phyloP scores from a whole-genome alignment of 2,888 invertebrate genomes.

The Agelastica alni region DNA sequence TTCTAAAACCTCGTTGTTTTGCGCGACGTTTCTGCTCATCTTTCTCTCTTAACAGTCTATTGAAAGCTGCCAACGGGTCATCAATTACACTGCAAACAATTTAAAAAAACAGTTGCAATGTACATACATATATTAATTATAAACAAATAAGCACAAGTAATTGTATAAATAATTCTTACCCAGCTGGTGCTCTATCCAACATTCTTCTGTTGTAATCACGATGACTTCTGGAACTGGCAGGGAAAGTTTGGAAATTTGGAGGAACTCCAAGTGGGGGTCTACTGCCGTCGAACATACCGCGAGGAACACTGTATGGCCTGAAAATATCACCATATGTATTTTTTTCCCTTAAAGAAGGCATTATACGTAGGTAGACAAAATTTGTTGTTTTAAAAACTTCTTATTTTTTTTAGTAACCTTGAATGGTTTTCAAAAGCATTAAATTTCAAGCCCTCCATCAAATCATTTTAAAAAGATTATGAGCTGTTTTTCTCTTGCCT shows the following conservation, averaged over 20 bases:
- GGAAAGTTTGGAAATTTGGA: conserved; percentile 42
- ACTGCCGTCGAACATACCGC: conserved; percentile 51
- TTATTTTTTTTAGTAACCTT: too few species aligned
- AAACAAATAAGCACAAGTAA: neutral
- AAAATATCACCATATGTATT: conserved; percentile 29
- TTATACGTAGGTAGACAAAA: too few species aligned
- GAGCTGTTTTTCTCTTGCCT: too few species aligned
- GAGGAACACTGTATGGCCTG: conserved; percentile 48
- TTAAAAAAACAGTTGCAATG: neutral
- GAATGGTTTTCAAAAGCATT: too few species aligned
- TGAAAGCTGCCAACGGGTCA: conserved; percentile 85
- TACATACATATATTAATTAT: too few species aligned
- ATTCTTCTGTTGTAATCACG: conserved; percentile 51
- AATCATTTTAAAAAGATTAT: too few species aligned
- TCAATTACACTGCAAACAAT: conserved; percentile 70
- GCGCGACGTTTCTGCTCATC: conserved; percentile 70
- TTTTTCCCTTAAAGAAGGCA: too few species aligned
- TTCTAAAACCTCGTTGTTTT: conserved; percentile 65
- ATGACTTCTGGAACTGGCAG: conserved; percentile 42
- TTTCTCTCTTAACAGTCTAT: conserved; percentile 84
- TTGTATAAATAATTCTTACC: conserved; percentile 51
- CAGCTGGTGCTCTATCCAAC: conserved; percentile 56
- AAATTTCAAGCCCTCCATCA: too few species aligned
- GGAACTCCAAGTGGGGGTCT: conserved; percentile 51
- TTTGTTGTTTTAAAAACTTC: too few species aligned